These are phyloP conservation scores for Hylaea fasciaria DNA, from an alignment of 2,888 invertebrate genomes.

Conservation along the genomic window DNA sequence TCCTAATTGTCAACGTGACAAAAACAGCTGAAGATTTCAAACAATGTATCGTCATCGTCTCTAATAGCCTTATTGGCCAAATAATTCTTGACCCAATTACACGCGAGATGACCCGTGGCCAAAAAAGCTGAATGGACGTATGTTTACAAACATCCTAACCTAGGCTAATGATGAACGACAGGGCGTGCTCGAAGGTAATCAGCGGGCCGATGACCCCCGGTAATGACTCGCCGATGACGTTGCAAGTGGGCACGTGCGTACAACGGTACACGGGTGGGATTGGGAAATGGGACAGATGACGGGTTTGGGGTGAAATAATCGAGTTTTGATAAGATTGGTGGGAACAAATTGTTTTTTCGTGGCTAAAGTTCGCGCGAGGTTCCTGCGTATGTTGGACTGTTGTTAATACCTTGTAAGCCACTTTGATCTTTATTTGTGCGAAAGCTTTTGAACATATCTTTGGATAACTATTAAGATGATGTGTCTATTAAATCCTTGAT, in stretches of 20 bases:
- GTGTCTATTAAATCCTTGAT: too few species aligned
- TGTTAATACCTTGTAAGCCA: neutral
- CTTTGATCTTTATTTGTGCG: too few species aligned
- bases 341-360: conserved; percentile 2
- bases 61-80: conserved; percentile 31
- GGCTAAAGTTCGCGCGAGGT: neutral
- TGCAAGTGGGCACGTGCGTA: conserved; percentile 78
- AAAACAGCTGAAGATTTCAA: conserved; percentile 5
- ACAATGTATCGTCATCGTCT: conserved; percentile 17
- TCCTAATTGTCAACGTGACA: too few species aligned
- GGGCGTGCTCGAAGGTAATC: conserved; percentile 80
- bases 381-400: neutral
- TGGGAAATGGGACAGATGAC: conserved; percentile 39
- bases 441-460: too few species aligned
- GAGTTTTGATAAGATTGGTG: conserved; percentile 5
- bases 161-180: conserved; percentile 84
- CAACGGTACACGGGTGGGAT: conserved; percentile 47
- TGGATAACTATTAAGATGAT: too few species aligned
- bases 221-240: conserved; percentile 84
- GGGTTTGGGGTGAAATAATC: conserved; percentile 9
- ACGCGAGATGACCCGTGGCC: conserved; percentile 58
- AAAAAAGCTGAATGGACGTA: conserved; percentile 70
- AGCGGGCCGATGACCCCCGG: conserved; percentile 79
- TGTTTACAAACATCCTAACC: conserved; percentile 85
- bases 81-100: conserved; percentile 62